Base-by-base conservation (phyloP, 2,888 invertebrate species). In the Caenorhabditis plicata region DNA sequence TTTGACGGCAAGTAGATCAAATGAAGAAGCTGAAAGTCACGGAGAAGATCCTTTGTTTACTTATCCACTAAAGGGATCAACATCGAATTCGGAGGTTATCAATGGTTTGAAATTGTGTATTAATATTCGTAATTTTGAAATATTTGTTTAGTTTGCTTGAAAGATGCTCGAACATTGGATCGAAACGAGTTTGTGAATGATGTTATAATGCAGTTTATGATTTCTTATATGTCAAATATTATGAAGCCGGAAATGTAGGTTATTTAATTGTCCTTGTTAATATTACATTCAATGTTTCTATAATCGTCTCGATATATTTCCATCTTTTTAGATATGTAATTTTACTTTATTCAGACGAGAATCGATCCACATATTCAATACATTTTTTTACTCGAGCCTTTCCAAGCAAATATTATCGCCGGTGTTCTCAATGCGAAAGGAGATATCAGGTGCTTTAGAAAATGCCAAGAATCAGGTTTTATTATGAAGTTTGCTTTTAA, bases 181-280 rank as follows among this genome's bases (percentile, higher is more conserved):
- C 31, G 58, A 9, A 42, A 53, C 23, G 58, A 58, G 13, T 58
- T 58, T 13, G 25, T 58, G 17, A 58, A 53, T 23, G 58, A 58
- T 20, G 32, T 17, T 13, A 42, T 58, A 2, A 49, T 58, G 26
- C 17, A 11, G 3, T 58, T 53, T 29, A 58, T 43, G 46, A 5
- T 49, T 8, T 43, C 31, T 13, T 49, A 53, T 23, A 43, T 52
- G 11, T 9, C 29, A 0, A n/a, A 8, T 23, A 52, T 58, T 3
- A 17, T 36, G 2, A 38, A 48, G 22, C 29, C 29, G 22, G 22
- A 27, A 2, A n/a, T 52, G 47, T 50, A 22, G 43, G 48, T 40
- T 40, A 25, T 15, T 4, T n/a, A 29, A 29, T 9, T 9, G 8
- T 29, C 29, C 29, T 29, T 9, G 29, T 11, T 11, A 29, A 29